phyloP scores from a whole-genome alignment of 2,113 vertebrate genomes.

The Marcusenius ussheri region DNA sequence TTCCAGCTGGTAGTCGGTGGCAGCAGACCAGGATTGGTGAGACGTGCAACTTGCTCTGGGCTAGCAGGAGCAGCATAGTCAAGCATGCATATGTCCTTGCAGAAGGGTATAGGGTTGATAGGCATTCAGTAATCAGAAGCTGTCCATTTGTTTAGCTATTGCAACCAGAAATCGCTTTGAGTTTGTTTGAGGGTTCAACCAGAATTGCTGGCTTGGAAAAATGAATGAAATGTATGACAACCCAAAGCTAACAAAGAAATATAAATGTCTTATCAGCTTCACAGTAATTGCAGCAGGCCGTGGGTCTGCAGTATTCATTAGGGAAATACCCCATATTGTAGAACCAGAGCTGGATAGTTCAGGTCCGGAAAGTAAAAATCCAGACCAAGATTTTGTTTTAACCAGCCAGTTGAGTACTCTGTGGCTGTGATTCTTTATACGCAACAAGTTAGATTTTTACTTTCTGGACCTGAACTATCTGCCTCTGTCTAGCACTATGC shows the following conservation, averaged over 20 bases:
- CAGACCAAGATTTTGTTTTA: too few relatives aligned
- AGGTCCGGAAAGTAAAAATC: too few relatives aligned
- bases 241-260: not conserved
- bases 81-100: not conserved
- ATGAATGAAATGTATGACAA: not conserved
- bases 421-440: too few relatives aligned
- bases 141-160: not conserved
- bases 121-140: not conserved
- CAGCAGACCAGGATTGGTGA: not conserved
- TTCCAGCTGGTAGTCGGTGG: not conserved
- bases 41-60: not conserved
- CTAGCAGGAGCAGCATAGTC: not conserved
- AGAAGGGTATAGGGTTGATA: not conserved
- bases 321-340: not conserved
- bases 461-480: too few relatives aligned
- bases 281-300: not conserved
- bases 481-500: not conserved
- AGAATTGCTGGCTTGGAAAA: not conserved
- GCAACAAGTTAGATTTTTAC: too few relatives aligned
- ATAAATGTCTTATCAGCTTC: not conserved
- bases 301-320: not conserved
- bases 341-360: too few relatives aligned
- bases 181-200: not conserved
- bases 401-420: too few relatives aligned
- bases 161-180: not conserved